Base-by-base conservation (phyloP, 2,888 invertebrate genomes). In the Blera fallax region DNA sequence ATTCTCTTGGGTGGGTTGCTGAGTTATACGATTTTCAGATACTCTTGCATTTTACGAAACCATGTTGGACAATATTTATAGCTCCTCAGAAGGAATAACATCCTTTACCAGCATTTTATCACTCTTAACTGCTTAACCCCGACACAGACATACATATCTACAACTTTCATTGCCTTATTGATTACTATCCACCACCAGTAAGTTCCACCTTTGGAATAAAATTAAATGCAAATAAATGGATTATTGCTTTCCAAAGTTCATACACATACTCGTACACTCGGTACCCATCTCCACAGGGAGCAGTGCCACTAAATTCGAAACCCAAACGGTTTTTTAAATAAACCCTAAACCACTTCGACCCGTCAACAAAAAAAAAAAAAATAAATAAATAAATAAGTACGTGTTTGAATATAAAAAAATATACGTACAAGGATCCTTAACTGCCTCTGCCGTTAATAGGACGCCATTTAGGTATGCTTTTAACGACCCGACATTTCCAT, bases 391-490 rank as follows among this genome's bases (percentile, higher is more conserved):
- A 60, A 60, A 40, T 40, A 60, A 60, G 40, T 58, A 76, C 76
- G 67, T 76, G 76, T 40, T 67, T 11, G 34, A 56, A 34, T 11
- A 34, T 24, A 34, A 40, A 40, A 40, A 7, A 62, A 21, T 18
- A 54, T 52, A 43, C 10, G 54, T 29, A 48, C 14, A 5, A 4
- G 52, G n/a, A 29, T 54, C 54, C 29, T 60, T 67, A 69, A 60
- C 77, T 43, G 43, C 69, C 43, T 52, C 10, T 18, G 10, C 24
- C 56, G 56, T 72, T 65, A 72, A 79, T 58, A 65, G 58, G 16
- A 37, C 56, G 48, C 76, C 64, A 79, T 79, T 72, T 72, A 48
- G 64, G 64, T 40, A 50, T 29, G 40, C 48, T 72, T 79, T 79
- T 79, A 72, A 72, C 62, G 60, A n/a, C 56, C 37, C 1, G 4